Evolutionary conservation across 2,797 vertebrate genomes (phyloP).

Genomic region (Amblyraja radiata): DNA sequence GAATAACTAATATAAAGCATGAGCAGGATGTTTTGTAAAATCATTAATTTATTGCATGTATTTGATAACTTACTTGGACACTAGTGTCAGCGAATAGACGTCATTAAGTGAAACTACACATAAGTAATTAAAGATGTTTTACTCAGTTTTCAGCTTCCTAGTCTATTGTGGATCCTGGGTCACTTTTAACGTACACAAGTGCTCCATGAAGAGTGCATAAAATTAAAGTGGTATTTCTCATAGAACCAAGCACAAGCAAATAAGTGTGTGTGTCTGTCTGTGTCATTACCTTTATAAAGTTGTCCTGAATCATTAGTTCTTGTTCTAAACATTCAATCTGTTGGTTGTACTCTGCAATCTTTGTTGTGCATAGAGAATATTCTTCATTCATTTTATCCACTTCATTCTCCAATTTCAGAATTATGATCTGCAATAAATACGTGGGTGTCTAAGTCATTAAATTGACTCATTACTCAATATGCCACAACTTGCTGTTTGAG

Average conservation of each 20-base stretch:
- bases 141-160: not conserved
- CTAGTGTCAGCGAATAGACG: not conserved
- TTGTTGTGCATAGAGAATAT: slow-evolving; percentile 63
- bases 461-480: too few relatives aligned
- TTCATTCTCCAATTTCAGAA: slow-evolving; percentile 55
- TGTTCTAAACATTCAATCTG: slow-evolving; percentile 43
- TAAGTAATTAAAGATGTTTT: not conserved
- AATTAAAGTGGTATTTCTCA: not conserved
- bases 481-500: not conserved
- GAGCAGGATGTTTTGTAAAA: slow-evolving; percentile 10
- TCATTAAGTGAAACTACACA: not conserved
- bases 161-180: not conserved
- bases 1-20: not conserved
- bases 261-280: not conserved
- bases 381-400: slow-evolving; percentile 65
- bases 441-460: not conserved
- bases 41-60: not conserved
- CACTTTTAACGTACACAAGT: not conserved
- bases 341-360: slow-evolving; percentile 54
- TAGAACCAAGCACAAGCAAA: not conserved
- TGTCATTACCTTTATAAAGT: slow-evolving; percentile 48
- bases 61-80: not conserved
- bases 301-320: slow-evolving; percentile 41
- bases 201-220: not conserved
- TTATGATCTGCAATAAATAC: slow-evolving; percentile 42